These are phyloP conservation scores for Montifringilla adamsi DNA, from an alignment of 2,113 vertebrate genomes.

Conservation along the genomic window DNA sequence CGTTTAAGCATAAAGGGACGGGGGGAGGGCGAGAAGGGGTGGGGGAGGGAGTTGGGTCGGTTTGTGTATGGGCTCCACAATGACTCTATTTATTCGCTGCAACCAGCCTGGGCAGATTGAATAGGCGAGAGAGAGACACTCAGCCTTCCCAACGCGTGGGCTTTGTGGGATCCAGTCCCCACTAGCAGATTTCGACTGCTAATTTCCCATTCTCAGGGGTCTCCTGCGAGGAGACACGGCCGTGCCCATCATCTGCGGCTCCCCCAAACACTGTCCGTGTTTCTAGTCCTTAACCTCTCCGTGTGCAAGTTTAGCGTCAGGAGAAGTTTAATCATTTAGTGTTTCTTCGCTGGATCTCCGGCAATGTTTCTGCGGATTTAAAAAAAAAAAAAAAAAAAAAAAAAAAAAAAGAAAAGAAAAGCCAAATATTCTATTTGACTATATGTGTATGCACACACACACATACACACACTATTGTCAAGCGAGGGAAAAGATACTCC, in stretches of 20 bases:
- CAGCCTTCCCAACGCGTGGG: slow-evolving; percentile 59
- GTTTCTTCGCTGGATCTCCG: not conserved
- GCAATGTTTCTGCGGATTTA: not conserved
- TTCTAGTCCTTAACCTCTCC: not conserved
- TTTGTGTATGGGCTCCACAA: slow-evolving; percentile 64
- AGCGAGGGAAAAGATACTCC: not conserved
- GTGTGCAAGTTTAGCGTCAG: rapidly evolving
- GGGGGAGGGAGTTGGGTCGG: slow-evolving; percentile 65
- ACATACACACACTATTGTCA: not conserved
- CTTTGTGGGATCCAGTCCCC: slow-evolving; percentile 59
- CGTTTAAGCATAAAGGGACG: slow-evolving; percentile 71
- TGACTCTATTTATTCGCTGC: slow-evolving; percentile 73
- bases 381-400: not conserved
- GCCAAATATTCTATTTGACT: not conserved
- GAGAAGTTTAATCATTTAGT: not conserved
- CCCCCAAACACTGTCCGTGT: not conserved
- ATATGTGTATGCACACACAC: not conserved
- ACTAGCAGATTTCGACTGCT: slow-evolving; percentile 36
- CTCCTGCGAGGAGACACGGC: not conserved
- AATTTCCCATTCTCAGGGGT: not conserved
- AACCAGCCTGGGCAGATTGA: slow-evolving; percentile 62
- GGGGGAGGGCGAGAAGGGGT: not conserved
- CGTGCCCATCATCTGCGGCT: not conserved
- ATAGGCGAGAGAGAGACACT: slow-evolving; percentile 58
- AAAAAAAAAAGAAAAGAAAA: not conserved